A percentile compares a stretch with the other conserved stretches of the same genome.
phyloP scores from a whole-genome alignment of 2,113 vertebrate species.

The Oreotragus oreotragus region DNA sequence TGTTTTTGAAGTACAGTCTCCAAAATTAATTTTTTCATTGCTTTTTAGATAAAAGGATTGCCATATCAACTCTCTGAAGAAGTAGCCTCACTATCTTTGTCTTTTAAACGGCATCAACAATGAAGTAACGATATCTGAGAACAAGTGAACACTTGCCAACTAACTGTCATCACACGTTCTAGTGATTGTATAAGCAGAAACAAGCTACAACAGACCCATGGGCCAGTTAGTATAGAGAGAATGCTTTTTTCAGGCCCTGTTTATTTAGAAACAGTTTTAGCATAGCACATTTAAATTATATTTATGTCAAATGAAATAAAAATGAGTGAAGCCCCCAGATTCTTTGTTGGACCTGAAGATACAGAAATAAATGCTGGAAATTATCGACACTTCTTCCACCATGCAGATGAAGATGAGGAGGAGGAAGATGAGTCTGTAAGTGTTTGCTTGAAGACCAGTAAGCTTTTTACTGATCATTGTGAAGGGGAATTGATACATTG shows the following conservation, averaged over 20 bases:
- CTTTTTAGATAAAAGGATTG: slow-evolving; percentile 68
- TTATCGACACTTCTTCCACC: slow-evolving; percentile 86
- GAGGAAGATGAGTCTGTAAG: slow-evolving; percentile 92
- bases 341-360: slow-evolving; percentile 90
- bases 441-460: slow-evolving; percentile 29
- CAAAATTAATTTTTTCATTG: slow-evolving; percentile 15
- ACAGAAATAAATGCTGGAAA: slow-evolving; percentile 83
- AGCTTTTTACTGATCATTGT: not conserved
- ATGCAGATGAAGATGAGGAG: slow-evolving; percentile 88
- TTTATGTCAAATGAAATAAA: slow-evolving; percentile 80
- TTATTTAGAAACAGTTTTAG: slow-evolving; percentile 47
- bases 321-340: slow-evolving; percentile 83
- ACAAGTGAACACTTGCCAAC: slow-evolving; percentile 69
- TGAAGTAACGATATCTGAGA: slow-evolving; percentile 69
- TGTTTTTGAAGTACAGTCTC: not conserved
- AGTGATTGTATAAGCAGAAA: slow-evolving; percentile 38
- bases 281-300: slow-evolving; percentile 54
- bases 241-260: slow-evolving; percentile 58
- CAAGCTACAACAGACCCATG: slow-evolving; percentile 25
- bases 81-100: not conserved
- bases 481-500: not conserved
- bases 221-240: slow-evolving; percentile 17
- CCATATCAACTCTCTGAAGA: slow-evolving; percentile 55
- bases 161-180: slow-evolving; percentile 56
- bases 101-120: slow-evolving; percentile 51